Percentiles rank a stretch among this genome's conserved stretches.
Conservation (phyloP, 2,888 invertebrate genomes). For the Parnassius mnemosyne region DNA sequence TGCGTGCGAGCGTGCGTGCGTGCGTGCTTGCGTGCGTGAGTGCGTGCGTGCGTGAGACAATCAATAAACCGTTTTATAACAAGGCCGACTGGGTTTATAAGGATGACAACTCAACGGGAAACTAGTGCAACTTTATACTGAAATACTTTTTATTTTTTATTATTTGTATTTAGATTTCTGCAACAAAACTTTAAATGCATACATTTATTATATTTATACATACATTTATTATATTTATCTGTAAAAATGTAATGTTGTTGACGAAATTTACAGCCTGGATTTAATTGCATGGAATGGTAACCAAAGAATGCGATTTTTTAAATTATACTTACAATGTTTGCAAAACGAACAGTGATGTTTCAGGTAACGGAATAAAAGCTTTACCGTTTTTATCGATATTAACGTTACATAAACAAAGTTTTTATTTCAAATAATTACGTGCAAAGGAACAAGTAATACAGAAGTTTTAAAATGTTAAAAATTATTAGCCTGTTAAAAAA, state of each 20-base stretch:
- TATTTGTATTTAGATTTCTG: no score
- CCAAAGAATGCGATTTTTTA: neutral
- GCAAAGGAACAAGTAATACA: neutral
- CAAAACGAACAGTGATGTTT: neutral
- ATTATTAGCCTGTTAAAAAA: no score
- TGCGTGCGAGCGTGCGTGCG: no score
- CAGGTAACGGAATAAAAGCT: neutral
- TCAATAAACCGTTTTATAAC: no score
- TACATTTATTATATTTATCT: neutral
- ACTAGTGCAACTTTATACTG: no score
- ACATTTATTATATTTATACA: neutral
- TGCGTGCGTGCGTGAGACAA: no score
- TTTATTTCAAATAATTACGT: neutral
- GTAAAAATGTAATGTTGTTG: neutral
- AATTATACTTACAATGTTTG: neutral
- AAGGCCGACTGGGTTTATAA: no score
- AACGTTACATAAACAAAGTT: neutral
- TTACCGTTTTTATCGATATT: neutral
- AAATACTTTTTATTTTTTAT: no score
- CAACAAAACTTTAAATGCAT: no score
- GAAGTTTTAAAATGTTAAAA: neutral
- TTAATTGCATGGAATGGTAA: neutral
- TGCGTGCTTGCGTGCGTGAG: no score
- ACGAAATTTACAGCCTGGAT: neutral
- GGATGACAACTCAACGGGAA: no score